A percentile compares a stretch with the other conserved stretches of the same genome.
These are phyloP conservation scores for Gryon sp. DNA, from an alignment of 1,140 invertebrate species.

Conservation along the genomic window DNA sequence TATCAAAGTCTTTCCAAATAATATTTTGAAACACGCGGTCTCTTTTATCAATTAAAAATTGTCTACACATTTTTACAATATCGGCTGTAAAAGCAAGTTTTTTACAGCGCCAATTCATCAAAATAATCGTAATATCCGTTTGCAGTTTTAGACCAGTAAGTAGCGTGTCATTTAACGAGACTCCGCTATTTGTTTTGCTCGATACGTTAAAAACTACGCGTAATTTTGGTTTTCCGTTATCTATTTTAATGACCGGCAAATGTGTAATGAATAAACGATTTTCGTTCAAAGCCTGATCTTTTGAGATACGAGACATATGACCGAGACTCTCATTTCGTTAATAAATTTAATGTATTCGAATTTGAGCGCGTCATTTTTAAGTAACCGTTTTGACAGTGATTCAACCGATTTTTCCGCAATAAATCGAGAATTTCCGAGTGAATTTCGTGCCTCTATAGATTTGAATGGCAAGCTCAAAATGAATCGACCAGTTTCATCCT, in stretches of 20 bases:
- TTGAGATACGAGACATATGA: neutral
- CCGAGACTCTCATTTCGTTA: no score
- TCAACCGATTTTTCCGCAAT: no score
- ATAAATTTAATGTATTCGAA: no score
- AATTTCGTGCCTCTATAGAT: no score
- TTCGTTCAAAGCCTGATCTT: neutral
- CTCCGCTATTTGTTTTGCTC: neutral
- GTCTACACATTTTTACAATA: neutral
- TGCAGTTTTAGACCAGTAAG: slow-evolving; percentile 4
- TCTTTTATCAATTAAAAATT: neutral
- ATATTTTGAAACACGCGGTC: slow-evolving; percentile 10
- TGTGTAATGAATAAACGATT: slow-evolving; percentile 5
- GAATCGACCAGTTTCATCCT: neutral
- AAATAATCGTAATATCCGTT: slow-evolving; percentile 4
- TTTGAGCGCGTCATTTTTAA: neutral
- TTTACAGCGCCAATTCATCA: neutral
- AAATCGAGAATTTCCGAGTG: no score
- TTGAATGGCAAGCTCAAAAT: no score
- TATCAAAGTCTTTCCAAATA: neutral
- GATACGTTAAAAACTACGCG: slow-evolving; percentile 6
- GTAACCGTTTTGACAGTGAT: neutral
- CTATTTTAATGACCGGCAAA: neutral
- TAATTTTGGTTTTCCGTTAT: neutral
- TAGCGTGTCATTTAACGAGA: slow-evolving; percentile 1
- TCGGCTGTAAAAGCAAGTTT: neutral